Evolutionary conservation across 2,113 vertebrate species (phyloP).

Genomic region (Arenaria interpres): DNA sequence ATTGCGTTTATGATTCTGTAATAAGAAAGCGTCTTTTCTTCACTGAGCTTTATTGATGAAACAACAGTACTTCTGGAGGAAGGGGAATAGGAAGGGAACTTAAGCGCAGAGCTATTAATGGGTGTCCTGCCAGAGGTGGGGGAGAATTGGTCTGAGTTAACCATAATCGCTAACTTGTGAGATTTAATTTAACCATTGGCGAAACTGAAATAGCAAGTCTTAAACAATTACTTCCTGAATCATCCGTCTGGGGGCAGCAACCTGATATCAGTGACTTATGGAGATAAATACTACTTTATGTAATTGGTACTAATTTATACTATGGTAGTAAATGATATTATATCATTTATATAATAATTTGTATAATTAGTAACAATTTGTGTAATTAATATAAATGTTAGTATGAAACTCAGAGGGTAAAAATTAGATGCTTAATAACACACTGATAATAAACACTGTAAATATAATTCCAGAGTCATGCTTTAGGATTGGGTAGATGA

Average conservation of each 20-base stretch:
- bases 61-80: background rate
- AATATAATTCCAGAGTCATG: background rate
- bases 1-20: background rate
- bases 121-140: background rate
- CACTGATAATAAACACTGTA: background rate
- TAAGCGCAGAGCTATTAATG: background rate
- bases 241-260: background rate
- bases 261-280: background rate
- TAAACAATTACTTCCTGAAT: background rate
- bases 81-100: background rate
- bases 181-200: background rate
- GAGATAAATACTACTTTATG: background rate
- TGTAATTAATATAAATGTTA: background rate
- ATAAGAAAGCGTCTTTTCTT: background rate
- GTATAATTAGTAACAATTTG: background rate
- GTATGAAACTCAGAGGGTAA: background rate
- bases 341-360: background rate
- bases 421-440: background rate
- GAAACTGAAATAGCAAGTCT: background rate
- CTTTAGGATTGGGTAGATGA: background rate
- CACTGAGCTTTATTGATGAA: background rate
- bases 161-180: too few relatives aligned
- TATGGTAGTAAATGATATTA: background rate
- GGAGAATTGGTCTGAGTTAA: background rate
- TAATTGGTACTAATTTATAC: background rate